Conservation (phyloP, 2,797 vertebrate genomes). For the Rhinoraja longicauda region DNA sequence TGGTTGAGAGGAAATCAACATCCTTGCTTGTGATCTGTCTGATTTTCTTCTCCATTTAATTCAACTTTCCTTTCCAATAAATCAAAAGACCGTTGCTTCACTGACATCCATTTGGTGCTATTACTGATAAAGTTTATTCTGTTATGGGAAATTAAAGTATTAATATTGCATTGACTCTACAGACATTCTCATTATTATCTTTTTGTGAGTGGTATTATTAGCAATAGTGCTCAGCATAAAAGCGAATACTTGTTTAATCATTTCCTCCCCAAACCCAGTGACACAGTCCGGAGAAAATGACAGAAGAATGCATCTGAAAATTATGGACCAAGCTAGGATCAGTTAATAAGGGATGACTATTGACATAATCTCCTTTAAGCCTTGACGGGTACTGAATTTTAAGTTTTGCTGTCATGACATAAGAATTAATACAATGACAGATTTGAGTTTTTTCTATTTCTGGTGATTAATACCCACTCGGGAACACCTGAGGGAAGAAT, state of each 20-base stretch:
- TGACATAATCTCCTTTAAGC: conserved; percentile 43
- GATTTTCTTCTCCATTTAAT: background rate
- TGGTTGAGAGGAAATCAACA: background rate
- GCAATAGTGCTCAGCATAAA: background rate
- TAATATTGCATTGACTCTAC: background rate
- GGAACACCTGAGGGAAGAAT: conserved; percentile 41
- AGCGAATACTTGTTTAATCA: background rate
- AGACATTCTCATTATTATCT: background rate
- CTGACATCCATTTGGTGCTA: too few species aligned
- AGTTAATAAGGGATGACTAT: conserved; percentile 42
- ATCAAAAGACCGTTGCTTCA: background rate
- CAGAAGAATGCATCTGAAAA: background rate
- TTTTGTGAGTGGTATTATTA: background rate
- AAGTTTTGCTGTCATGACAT: conserved; percentile 40
- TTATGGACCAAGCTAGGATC: background rate
- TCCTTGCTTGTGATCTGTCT: background rate
- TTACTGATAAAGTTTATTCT: background rate
- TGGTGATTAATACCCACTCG: conserved; percentile 43
- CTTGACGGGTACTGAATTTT: conserved; percentile 40
- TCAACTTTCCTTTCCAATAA: background rate
- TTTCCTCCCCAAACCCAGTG: background rate
- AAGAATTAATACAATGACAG: conserved; percentile 46
- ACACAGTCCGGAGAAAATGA: background rate
- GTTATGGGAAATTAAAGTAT: background rate
- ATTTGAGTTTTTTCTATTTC: conserved; percentile 44